Conservation (phyloP, 1,140 invertebrate species). For the Diplogasteroides magnus region DNA sequence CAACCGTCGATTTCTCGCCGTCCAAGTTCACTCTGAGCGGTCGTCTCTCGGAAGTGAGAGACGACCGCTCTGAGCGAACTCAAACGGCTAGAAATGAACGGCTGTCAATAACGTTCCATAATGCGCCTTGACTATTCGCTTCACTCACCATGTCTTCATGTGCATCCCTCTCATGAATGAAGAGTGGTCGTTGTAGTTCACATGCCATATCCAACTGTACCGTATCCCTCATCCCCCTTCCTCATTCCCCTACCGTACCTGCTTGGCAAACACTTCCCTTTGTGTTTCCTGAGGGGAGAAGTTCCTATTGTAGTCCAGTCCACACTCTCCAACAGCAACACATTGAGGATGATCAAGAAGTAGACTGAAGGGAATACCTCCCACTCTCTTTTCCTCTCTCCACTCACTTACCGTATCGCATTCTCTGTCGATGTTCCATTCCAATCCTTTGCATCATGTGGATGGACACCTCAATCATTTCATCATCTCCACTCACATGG, state of each 20-base stretch:
- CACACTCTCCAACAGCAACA: constrained; percentile 87
- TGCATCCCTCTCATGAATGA: constrained; percentile 84
- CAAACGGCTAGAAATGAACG: too few relatives aligned
- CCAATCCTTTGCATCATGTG: constrained; percentile 90
- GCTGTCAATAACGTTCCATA: too few relatives aligned
- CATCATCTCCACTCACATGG: constrained; percentile 12
- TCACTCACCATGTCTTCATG: constrained; percentile 69
- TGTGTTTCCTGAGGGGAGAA: constrained; percentile 83
- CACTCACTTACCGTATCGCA: too few relatives aligned
- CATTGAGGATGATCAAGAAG: constrained; percentile 77
- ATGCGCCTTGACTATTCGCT: too few relatives aligned
- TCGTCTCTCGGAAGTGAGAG: too few relatives aligned
- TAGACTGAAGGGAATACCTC: constrained; percentile 61
- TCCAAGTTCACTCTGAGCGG: background rate
- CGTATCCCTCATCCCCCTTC: background rate
- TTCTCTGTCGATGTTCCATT: too few relatives aligned
- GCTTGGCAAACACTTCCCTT: constrained; percentile 78
- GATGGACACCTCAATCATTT: constrained; percentile 72
- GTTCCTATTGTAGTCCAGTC: constrained; percentile 85
- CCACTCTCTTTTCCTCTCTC: constrained; percentile 58
- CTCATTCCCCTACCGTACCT: constrained; percentile 61
- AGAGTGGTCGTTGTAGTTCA: constrained; percentile 77
- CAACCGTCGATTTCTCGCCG: too few relatives aligned
- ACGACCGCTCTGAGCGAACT: too few relatives aligned
- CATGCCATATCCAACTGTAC: constrained; percentile 74